Percentiles rank a stretch among this genome's conserved stretches.
Conservation (phyloP, 2,888 invertebrate genomes). For the Homarus gammarus region DNA sequence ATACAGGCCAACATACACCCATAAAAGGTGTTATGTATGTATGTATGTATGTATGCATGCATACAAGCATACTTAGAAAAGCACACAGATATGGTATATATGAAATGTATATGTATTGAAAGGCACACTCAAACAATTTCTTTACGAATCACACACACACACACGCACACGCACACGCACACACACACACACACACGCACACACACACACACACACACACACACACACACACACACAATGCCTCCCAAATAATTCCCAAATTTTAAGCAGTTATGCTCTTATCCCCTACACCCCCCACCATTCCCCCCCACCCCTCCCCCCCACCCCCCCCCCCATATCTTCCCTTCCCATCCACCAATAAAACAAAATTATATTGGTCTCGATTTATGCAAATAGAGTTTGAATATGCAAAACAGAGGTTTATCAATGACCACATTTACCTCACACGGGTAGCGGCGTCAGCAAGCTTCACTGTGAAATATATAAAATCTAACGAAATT, state of each 20-base stretch:
- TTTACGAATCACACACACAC: no score
- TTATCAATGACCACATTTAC: constrained; percentile 5
- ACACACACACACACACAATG: not conserved
- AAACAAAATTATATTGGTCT: not conserved
- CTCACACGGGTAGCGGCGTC: not conserved
- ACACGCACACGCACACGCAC: not conserved
- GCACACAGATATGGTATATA: no score
- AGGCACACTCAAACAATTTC: no score
- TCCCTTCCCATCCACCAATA: not conserved
- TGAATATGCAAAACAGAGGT: constrained; percentile 16
- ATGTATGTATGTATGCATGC: no score
- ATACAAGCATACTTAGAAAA: no score
- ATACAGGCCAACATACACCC: no score
- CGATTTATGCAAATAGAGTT: constrained; percentile 11
- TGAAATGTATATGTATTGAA: no score
- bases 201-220: not conserved
- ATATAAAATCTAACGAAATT: not conserved
- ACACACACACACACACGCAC: not conserved
- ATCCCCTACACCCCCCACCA: no score
- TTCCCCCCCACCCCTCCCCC: no score
- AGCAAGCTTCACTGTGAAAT: not conserved
- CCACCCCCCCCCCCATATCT: no score
- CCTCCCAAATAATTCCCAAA: not conserved
- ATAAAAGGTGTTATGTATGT: no score
- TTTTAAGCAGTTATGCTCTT: not conserved